These are phyloP conservation scores for Eretmochelys imbricata DNA, from an alignment of 2,113 vertebrate genomes.

Conservation along the genomic window DNA sequence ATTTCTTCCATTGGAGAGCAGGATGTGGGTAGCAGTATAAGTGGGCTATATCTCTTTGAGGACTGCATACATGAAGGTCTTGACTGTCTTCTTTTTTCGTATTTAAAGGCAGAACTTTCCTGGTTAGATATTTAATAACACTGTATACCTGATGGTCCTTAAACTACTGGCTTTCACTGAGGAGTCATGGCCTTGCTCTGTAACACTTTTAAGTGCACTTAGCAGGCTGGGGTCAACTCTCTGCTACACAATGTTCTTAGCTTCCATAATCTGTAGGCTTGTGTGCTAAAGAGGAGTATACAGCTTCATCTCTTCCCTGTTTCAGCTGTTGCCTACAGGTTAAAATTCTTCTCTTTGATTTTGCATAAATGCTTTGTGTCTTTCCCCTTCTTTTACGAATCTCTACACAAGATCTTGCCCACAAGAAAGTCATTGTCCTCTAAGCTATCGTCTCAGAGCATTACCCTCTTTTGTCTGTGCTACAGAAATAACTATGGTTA, in stretches of 20 bases:
- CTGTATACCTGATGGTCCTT: not conserved
- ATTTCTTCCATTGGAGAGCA: rapidly evolving
- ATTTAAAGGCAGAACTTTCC: not conserved
- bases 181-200: not conserved
- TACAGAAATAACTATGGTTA: rapidly evolving
- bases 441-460: rapidly evolving
- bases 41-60: not conserved
- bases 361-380: not conserved
- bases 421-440: rapidly evolving
- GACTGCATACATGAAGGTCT: not conserved
- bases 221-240: not conserved
- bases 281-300: not conserved
- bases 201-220: rapidly evolving
- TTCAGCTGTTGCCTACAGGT: not conserved
- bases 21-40: not conserved
- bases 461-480: not conserved
- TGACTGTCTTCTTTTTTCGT: not conserved
- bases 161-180: not conserved
- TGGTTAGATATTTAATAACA: not conserved
- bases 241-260: not conserved
- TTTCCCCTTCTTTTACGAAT: not conserved
- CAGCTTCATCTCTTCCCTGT: not conserved
- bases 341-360: not conserved
- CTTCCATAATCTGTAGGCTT: not conserved
- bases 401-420: not conserved